Conservation (phyloP, 1,140 invertebrate genomes). For the Globodera rostochiensis region DNA sequence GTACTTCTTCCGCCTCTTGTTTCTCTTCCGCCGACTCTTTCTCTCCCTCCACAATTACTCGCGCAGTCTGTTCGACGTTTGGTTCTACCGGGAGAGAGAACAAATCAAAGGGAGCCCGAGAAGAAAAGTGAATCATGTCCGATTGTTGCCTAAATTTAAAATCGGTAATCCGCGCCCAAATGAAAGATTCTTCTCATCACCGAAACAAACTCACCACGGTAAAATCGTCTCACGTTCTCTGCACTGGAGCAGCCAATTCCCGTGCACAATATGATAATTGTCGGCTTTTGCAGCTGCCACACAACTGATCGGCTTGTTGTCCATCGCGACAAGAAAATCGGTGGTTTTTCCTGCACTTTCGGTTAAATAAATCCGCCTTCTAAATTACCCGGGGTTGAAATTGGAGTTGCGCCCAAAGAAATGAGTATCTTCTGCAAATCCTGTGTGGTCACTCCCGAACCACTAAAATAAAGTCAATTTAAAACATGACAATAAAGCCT, state of each 20-base stretch:
- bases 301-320: slow-evolving; percentile 30
- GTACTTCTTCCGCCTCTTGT: not conserved
- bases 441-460: slow-evolving; percentile 9
- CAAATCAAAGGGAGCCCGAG: slow-evolving; percentile 31
- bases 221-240: slow-evolving; percentile 32
- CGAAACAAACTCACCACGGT: slow-evolving; percentile 30
- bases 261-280: slow-evolving; percentile 37
- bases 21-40: slow-evolving; percentile 19
- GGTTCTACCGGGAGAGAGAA: slow-evolving; percentile 21
- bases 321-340: slow-evolving; percentile 45
- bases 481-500: too few species aligned
- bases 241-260: slow-evolving; percentile 41
- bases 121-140: slow-evolving; percentile 34
- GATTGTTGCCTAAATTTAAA: slow-evolving; percentile 37
- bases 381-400: slow-evolving; percentile 44
- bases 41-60: not conserved
- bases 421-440: slow-evolving; percentile 41
- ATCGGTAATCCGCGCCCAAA: not conserved
- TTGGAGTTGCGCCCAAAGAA: slow-evolving; percentile 33
- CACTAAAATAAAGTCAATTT: not conserved
- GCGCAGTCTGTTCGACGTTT: slow-evolving; percentile 5
- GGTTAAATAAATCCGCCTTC: slow-evolving; percentile 24
- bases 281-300: slow-evolving; percentile 32
- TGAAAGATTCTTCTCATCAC: not conserved
- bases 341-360: slow-evolving; percentile 26